Evolutionary conservation across 2,888 invertebrate genomes (phyloP).

Genomic region (Pollenia labialis): DNA sequence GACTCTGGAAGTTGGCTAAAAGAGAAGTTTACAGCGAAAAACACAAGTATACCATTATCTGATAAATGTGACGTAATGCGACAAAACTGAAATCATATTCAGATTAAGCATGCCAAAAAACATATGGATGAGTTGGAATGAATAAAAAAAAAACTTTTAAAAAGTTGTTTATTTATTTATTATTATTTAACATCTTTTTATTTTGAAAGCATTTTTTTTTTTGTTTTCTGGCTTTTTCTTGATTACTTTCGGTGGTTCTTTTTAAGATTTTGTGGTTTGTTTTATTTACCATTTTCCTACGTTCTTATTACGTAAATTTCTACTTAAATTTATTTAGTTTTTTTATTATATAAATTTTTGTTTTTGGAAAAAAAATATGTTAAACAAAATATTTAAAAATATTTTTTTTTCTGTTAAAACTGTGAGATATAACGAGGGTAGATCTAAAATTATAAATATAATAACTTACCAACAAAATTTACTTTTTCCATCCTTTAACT

Average conservation of each 20-base stretch:
- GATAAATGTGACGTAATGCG: too few relatives aligned
- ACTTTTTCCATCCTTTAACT: too few relatives aligned
- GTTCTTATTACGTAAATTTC: constrained; percentile 45
- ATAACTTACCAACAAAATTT: too few relatives aligned
- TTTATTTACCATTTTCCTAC: constrained; percentile 14
- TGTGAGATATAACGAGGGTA: constrained; percentile 11
- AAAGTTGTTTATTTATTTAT: too few relatives aligned
- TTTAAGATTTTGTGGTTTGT: not conserved
- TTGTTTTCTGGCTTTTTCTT: constrained; percentile 17
- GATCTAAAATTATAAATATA: not conserved
- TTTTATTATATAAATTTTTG: constrained; percentile 30
- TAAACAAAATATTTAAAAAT: not conserved
- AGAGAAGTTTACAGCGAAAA: too few relatives aligned
- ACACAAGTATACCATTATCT: too few relatives aligned
- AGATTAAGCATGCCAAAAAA: too few relatives aligned
- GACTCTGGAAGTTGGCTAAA: too few relatives aligned
- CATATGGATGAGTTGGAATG: too few relatives aligned
- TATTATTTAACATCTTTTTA: not conserved
- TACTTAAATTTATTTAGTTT: constrained; percentile 13
- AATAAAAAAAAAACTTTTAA: too few relatives aligned
- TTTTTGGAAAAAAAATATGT: constrained; percentile 1
- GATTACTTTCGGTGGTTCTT: constrained; percentile 64
- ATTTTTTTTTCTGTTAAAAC: constrained; percentile 51
- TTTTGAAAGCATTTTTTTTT: not conserved
- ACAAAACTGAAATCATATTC: too few relatives aligned